These are phyloP conservation scores for Achroia grisella DNA, from an alignment of 1,140 invertebrate species.

Conservation along the genomic window DNA sequence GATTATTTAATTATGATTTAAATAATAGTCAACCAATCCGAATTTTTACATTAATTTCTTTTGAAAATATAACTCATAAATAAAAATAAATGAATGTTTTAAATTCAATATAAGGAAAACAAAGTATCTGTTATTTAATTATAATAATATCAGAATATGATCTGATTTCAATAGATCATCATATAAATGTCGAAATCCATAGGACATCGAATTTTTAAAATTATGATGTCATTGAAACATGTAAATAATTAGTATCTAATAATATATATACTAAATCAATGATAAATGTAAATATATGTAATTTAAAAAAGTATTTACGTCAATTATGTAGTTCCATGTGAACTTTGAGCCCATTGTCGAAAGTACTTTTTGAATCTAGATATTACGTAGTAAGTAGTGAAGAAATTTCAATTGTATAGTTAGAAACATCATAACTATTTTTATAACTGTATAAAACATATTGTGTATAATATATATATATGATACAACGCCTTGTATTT, in stretches of 20 bases:
- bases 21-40: too few species aligned
- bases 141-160: too few species aligned
- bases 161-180: too few species aligned
- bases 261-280: background rate
- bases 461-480: conserved; percentile 12
- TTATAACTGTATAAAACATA: conserved; percentile 14
- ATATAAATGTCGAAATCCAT: too few species aligned
- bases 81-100: too few species aligned
- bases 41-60: too few species aligned
- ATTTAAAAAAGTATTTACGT: conserved; percentile 43
- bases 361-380: conserved; percentile 34
- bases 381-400: conserved; percentile 1
- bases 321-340: conserved; percentile 33
- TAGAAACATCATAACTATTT: conserved; percentile 11
- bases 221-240: too few species aligned
- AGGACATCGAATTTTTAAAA: too few species aligned
- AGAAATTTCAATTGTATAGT: background rate
- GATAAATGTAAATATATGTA: conserved; percentile 3
- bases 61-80: too few species aligned
- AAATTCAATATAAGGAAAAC: too few species aligned
- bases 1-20: too few species aligned
- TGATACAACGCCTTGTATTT: conserved; percentile 24
- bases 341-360: conserved; percentile 58
- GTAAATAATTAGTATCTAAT: background rate
- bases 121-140: too few species aligned